Evolutionary conservation across 2,113 vertebrate species (phyloP).

Genomic region (Xenopus borealis): DNA sequence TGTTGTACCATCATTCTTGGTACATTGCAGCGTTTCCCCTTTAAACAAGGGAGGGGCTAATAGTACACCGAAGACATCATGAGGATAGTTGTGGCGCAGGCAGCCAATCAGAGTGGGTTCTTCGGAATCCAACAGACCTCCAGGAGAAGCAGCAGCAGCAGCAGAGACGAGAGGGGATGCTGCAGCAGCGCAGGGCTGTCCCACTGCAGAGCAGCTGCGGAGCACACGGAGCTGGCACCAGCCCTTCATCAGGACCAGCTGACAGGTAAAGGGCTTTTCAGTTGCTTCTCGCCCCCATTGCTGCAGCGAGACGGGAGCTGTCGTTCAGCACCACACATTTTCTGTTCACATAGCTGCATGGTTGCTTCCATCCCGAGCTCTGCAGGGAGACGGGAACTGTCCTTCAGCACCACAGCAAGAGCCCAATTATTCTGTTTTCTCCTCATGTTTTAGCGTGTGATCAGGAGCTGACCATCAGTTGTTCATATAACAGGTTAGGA

Average conservation of each 20-base stretch:
- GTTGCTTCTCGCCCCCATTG: constrained; percentile 1
- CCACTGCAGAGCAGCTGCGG: constrained; percentile 51
- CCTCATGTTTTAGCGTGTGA: constrained; percentile 21
- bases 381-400: constrained; percentile 54
- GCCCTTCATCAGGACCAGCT: constrained; percentile 19
- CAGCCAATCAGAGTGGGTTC: constrained; percentile 68
- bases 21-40: constrained; percentile 7
- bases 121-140: constrained; percentile 67
- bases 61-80: constrained; percentile 53
- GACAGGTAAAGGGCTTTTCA: constrained; percentile 4
- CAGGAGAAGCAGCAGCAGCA: constrained; percentile 24
- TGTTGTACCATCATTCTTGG: constrained; percentile 19
- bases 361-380: not conserved
- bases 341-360: not conserved
- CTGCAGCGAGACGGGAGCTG: not conserved
- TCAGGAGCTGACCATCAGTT: constrained; percentile 51
- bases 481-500: not conserved
- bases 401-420: constrained; percentile 50
- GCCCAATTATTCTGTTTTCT: constrained; percentile 14
- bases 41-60: constrained; percentile 17
- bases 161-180: constrained; percentile 43
- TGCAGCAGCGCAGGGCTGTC: constrained; percentile 48
- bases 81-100: constrained; percentile 73
- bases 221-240: constrained; percentile 24
- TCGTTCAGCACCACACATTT: not conserved